phyloP scores from a whole-genome alignment of 2,797 vertebrate genomes.

The Sebastes vulpes region DNA sequence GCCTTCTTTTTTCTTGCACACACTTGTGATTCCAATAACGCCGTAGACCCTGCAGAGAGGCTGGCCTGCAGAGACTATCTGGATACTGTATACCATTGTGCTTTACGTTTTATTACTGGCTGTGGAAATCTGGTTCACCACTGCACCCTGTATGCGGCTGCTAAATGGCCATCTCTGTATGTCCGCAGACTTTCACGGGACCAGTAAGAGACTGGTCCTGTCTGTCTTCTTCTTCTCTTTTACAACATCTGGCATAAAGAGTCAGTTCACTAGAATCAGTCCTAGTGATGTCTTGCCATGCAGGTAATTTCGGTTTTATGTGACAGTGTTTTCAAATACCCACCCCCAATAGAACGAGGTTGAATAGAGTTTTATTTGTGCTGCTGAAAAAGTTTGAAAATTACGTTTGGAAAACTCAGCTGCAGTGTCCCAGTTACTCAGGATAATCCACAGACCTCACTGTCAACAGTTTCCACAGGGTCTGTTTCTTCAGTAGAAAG shows the following conservation, averaged over 20 bases:
- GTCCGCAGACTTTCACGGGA: too few relatives aligned
- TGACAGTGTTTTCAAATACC: neutral
- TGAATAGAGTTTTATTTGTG: neutral
- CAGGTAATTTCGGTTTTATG: neutral
- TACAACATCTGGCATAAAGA: neutral
- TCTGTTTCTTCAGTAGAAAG: neutral
- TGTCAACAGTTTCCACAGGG: slow-evolving; percentile 18
- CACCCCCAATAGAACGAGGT: neutral
- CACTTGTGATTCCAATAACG: slow-evolving; percentile 9
- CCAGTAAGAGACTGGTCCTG: neutral
- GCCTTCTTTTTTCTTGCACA: neutral
- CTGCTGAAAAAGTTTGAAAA: slow-evolving; percentile 6
- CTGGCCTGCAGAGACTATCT: neutral
- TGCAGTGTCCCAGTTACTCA: slow-evolving; percentile 20
- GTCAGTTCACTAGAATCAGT: neutral
- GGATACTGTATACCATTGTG: too few relatives aligned
- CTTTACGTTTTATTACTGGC: too few relatives aligned
- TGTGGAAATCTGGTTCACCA: too few relatives aligned
- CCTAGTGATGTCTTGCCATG: neutral
- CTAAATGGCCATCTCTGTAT: too few relatives aligned
- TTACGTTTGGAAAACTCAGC: slow-evolving; percentile 3
- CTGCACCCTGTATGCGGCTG: too few relatives aligned
- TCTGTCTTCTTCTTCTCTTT: neutral
- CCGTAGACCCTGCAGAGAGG: neutral
- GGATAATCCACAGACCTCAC: slow-evolving; percentile 26